Conservation (phyloP, 2,888 invertebrate species). For the Entomobrya proxima region DNA sequence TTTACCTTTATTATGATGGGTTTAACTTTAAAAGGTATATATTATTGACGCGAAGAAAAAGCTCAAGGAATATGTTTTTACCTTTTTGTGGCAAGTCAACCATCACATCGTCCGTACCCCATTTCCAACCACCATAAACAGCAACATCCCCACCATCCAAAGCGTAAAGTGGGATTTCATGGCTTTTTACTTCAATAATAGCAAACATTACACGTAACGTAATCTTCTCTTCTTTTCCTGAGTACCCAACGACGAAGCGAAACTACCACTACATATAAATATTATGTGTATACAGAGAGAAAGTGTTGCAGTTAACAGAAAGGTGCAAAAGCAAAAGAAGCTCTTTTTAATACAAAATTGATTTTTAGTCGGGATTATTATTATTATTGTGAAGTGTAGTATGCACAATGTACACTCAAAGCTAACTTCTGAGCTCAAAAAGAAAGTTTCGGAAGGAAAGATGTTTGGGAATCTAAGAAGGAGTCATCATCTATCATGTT, state of each 20-base stretch:
- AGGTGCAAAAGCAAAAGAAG: background rate
- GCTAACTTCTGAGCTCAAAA: background rate
- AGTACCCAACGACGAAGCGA: background rate
- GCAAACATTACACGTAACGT: conserved; percentile 15
- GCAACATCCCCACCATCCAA: background rate
- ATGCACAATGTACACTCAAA: background rate
- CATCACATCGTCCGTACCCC: conserved; percentile 30
- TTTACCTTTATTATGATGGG: conserved; percentile 3
- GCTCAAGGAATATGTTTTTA: background rate
- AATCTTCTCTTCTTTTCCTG: background rate
- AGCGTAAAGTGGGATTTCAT: conserved; percentile 23
- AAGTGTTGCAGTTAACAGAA: background rate
- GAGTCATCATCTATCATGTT: conserved; percentile 8
- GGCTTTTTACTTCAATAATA: conserved; percentile 31
- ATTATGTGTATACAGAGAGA: background rate
- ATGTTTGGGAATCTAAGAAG: background rate
- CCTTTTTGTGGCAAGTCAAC: conserved; percentile 30
- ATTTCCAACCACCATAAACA: background rate
- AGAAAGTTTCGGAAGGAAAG: background rate
- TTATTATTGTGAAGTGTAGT: background rate
- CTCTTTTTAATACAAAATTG: conserved; percentile 22
- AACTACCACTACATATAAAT: background rate
- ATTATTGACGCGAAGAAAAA: background rate
- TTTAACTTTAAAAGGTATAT: no score
- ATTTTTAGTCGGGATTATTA: conserved; percentile 2